Evolutionary conservation across 2,113 vertebrate species (phyloP).

Genomic region (Butorides virescens): DNA sequence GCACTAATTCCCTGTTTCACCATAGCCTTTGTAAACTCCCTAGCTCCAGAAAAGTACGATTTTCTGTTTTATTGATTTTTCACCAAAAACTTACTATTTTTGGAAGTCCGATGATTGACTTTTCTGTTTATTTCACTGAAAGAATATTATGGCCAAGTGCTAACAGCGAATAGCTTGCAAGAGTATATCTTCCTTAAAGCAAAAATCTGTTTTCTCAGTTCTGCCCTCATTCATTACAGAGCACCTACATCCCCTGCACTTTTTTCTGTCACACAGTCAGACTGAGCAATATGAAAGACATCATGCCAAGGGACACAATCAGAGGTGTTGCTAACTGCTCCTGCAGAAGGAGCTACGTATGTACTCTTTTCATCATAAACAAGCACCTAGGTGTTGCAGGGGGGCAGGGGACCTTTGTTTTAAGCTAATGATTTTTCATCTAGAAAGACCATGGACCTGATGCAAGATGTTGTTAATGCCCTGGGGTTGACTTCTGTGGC

Average conservation of each 20-base stretch:
- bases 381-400: neutral
- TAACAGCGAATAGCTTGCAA: neutral
- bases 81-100: neutral
- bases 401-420: neutral
- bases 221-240: neutral
- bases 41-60: neutral
- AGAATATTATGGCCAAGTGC: neutral
- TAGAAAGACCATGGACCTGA: neutral
- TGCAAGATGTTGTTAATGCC: neutral
- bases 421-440: neutral
- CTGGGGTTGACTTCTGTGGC: neutral
- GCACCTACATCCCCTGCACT: neutral
- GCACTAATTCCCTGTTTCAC: neutral
- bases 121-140: neutral
- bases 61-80: neutral
- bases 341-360: neutral
- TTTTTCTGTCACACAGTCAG: neutral
- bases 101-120: neutral
- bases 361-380: neutral
- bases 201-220: neutral
- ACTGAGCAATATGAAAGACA: neutral
- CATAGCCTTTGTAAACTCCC: neutral
- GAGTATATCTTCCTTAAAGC: neutral
- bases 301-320: neutral
- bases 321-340: neutral